phyloP scores from a whole-genome alignment of 2,888 invertebrate species.

The Tolmerus cingulatus region DNA sequence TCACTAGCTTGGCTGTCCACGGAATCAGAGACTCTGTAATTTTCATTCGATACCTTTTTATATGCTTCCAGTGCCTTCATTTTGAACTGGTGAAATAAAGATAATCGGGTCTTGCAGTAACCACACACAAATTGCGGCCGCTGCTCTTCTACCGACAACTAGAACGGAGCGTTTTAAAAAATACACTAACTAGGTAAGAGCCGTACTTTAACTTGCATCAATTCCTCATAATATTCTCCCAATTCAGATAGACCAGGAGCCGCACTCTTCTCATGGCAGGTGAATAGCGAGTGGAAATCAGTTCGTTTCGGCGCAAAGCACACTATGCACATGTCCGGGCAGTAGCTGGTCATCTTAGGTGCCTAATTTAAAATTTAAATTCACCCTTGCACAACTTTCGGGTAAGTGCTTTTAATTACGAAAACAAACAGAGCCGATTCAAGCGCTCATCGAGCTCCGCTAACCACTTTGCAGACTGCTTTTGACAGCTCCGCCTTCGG shows the following conservation, averaged over 20 bases:
- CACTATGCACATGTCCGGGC: slow-evolving; percentile 26
- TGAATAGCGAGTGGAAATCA: neutral
- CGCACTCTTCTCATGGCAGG: neutral
- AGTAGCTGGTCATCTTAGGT: neutral
- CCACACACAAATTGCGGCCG: slow-evolving; percentile 29
- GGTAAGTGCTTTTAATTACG: neutral
- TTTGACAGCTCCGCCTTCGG: neutral
- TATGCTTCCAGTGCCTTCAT: slow-evolving; percentile 37
- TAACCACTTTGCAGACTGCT: neutral
- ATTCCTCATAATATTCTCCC: neutral
- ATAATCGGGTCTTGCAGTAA: slow-evolving; percentile 37
- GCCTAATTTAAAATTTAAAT: neutral
- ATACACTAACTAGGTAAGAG: neutral
- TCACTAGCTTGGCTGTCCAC: neutral
- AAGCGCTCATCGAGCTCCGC: neutral
- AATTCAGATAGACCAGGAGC: neutral
- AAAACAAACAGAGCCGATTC: neutral
- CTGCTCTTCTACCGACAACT: neutral
- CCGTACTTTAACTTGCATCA: neutral
- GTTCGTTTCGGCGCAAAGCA: slow-evolving; percentile 18
- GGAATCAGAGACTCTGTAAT: neutral
- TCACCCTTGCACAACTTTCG: neutral
- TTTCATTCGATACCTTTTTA: neutral
- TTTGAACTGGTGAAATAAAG: slow-evolving; percentile 42
- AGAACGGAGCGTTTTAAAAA: neutral